phyloP scores from a whole-genome alignment of 2,888 invertebrate genomes.

The Laspeyria flexula region DNA sequence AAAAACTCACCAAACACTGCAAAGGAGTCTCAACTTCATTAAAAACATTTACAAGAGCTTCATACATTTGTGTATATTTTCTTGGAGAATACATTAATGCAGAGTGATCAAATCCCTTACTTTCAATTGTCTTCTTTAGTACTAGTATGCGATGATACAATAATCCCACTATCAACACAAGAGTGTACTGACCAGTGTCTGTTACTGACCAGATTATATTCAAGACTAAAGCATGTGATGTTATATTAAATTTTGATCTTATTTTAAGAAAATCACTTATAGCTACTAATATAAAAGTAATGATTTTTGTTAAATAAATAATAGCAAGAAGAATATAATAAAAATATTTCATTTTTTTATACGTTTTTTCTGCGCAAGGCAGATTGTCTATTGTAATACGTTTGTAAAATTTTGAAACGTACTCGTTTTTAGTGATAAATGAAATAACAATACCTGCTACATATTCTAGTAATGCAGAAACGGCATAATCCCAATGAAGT shows the following conservation, averaged over 20 bases:
- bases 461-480: neutral
- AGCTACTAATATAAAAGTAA: neutral
- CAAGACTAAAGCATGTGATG: neutral
- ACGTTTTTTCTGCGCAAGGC: neutral
- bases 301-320: neutral
- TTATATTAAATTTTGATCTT: neutral
- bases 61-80: neutral
- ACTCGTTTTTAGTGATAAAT: neutral
- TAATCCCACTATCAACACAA: neutral
- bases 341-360: neutral
- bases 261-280: neutral
- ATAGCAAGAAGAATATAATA: neutral
- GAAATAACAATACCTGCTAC: neutral
- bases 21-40: neutral
- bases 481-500: neutral
- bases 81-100: no score
- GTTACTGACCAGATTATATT: neutral
- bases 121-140: neutral
- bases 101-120: neutral
- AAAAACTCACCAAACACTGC: neutral
- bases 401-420: neutral
- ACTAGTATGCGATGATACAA: neutral
- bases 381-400: neutral
- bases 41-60: neutral
- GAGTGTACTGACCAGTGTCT: neutral